Evolutionary conservation across 1,140 invertebrate species (phyloP).

Genomic region (Bombus pyrosoma): DNA sequence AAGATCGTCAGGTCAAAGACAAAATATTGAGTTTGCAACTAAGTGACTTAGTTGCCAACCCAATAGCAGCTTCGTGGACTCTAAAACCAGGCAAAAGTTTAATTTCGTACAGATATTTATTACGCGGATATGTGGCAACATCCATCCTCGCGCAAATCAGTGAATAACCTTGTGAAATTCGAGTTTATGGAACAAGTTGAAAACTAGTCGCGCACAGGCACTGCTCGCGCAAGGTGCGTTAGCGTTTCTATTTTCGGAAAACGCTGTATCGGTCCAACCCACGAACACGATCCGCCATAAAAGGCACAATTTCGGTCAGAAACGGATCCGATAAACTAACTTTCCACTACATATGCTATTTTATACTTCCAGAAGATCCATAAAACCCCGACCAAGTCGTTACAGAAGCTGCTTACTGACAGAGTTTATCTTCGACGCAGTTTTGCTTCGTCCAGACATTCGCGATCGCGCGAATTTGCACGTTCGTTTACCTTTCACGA

Average conservation of each 20-base stretch:
- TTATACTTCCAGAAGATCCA: constrained; percentile 39
- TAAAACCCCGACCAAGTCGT: constrained; percentile 40
- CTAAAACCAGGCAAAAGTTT: not conserved
- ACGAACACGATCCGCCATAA: not conserved
- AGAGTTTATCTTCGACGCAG: constrained; percentile 28
- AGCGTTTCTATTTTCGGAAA: constrained; percentile 9
- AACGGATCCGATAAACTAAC: constrained; percentile 33
- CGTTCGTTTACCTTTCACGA: constrained; percentile 12
- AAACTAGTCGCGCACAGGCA: not conserved
- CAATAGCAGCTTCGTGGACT: no score
- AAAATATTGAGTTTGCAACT: no score
- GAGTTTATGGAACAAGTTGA: not conserved
- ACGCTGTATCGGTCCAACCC: not conserved
- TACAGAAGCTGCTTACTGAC: constrained; percentile 31
- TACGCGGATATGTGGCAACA: not conserved
- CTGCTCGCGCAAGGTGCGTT: no score
- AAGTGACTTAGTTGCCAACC: no score
- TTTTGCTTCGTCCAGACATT: constrained; percentile 5
- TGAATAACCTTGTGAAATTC: not conserved
- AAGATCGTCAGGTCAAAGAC: no score
- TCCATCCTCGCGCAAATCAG: not conserved
- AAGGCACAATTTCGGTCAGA: constrained; percentile 13
- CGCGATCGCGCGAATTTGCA: constrained; percentile 19
- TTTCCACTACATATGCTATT: constrained; percentile 19
- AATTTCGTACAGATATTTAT: not conserved